Base-by-base conservation (phyloP, 2,113 vertebrate species). In the Pogona vitticeps region DNA sequence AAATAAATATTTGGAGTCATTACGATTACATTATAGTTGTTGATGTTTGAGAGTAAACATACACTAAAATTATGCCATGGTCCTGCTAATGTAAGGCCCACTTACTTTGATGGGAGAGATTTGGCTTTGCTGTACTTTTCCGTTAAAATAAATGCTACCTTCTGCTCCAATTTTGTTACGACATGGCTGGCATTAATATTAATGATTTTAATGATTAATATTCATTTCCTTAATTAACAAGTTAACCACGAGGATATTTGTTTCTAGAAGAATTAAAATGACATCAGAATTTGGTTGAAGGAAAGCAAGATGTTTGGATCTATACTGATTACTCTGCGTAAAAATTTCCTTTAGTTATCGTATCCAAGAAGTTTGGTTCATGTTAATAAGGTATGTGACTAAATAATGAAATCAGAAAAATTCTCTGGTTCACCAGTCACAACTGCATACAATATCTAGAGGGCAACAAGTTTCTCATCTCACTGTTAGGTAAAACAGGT, bases 241-340 rank as follows among this genome's bases (percentile, higher is more conserved):
- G 80, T 72, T 81, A 88, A 21, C 33, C 82, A 89, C 86, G 42
- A 6, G 88, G 82, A 83, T 1, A 0, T 87, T 81, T 73, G 23
- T 12, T 52, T 78, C 17, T 56, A 56, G 70, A 88, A 38, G 36
- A 82, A 85, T n/a, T 0, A 1, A 4, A 3, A 0, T 4, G 18
- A 31, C 72, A 1, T 73, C 1, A 13, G 40, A 10, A 0, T 85
- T 20, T 68, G 85, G 73, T 84, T 23, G 18, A 82, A 38, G 7
- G 65, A 0, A 15, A 42, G 6, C 8, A 88, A 58, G 6, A 56
- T 28, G 76, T 18, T 76, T 82, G 17, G 21, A 28, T 28, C 20
- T 80, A 33, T 26, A 65, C 1, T 40, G 52, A 79, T 7, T 61
- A 58, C 52, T 52, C 46, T 90, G 76, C 76, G 6, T 31, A 76